A percentile compares a stretch with the other conserved stretches of the same genome.
Evolutionary conservation across 2,888 invertebrate genomes (phyloP).

Genomic region (Steinernema carpocapsae): DNA sequence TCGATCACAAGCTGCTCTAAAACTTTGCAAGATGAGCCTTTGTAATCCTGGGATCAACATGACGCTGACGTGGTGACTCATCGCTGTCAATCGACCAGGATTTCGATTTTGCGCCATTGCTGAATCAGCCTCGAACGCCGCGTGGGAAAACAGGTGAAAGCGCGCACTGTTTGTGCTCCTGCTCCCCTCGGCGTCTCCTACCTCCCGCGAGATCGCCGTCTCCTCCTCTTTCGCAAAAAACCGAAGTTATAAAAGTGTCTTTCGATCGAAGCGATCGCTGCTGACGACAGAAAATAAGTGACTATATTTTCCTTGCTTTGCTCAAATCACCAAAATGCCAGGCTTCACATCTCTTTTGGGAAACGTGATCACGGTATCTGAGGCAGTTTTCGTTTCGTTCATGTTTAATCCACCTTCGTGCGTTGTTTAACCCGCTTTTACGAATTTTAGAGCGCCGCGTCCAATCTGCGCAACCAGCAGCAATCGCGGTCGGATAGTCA

Average conservation of each 20-base stretch:
- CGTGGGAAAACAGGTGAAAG: neutral
- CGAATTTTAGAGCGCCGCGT: constrained; percentile 6
- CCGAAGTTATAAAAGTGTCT: neutral
- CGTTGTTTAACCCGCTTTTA: neutral
- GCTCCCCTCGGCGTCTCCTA: neutral
- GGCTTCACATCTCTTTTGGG: constrained; percentile 24
- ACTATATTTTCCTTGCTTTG: neutral
- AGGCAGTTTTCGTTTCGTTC: neutral
- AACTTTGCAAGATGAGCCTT: no score
- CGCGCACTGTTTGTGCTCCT: constrained; percentile 5
- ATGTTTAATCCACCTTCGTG: neutral
- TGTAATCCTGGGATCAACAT: no score
- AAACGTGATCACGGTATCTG: constrained; percentile 6
- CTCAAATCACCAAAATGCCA: neutral
- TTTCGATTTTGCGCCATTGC: no score
- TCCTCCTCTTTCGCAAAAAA: constrained; percentile 24
- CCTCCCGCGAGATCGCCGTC: neutral
- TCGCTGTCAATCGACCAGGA: no score
- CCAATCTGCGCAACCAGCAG: constrained; percentile 16
- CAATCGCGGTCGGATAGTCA: neutral
- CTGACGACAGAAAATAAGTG: neutral
- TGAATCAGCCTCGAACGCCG: neutral
- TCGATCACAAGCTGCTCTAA: no score
- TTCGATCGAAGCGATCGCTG: neutral
- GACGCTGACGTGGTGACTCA: no score